Evolutionary conservation across 2,888 invertebrate species (phyloP), one percentile per base, ranked within the genome.

Genomic region (Agrenia bidenticulata): DNA sequence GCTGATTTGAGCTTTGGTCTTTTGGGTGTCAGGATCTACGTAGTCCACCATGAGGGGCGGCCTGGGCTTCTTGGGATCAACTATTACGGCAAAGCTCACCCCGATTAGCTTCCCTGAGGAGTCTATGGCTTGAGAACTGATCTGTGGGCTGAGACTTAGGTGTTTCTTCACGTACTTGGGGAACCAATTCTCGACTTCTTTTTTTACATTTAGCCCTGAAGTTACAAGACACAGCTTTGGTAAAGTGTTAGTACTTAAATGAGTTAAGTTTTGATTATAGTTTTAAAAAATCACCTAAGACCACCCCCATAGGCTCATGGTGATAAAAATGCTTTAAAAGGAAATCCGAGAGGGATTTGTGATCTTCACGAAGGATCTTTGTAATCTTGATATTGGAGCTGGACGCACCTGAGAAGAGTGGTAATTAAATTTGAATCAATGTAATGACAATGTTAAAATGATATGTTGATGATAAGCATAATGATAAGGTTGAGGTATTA

Each of bases 131-230:
- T 58, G 9, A 7, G 58, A 23, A 45, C 26, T 45, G 2, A 58
- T 26, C 7, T 32, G 26, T 2, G 27, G 42, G 26, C 58, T 58
- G 1, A 2, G 23, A 15, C 26, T 24, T 4, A 58, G 23, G 13
- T 58, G 32, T 26, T 23, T 19, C 9, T 23, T n/a, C n/a, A 58
- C 42, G 23, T 58, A 58, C 39, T 58, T 58, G 13, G 24, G 45
- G 15, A 58, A 19, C 58, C 58, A 58, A 15, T 42, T 21, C 1
- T 23, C 42, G 17, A 58, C 45, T 23, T 58, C 58, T 15, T 45
- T 58, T n/a, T 58, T 42, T 2, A 58, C 27, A 45, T 58, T 58
- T 11, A 58, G 11, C n/a, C 58, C 58, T 57, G 27, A n/a, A n/a
- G n/a, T n/a, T n/a, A n/a, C n/a, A n/a, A n/a, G n/a, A n/a, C n/a